Conservation (phyloP, 1,140 invertebrate genomes). For the Tetraneura akinire region DNA sequence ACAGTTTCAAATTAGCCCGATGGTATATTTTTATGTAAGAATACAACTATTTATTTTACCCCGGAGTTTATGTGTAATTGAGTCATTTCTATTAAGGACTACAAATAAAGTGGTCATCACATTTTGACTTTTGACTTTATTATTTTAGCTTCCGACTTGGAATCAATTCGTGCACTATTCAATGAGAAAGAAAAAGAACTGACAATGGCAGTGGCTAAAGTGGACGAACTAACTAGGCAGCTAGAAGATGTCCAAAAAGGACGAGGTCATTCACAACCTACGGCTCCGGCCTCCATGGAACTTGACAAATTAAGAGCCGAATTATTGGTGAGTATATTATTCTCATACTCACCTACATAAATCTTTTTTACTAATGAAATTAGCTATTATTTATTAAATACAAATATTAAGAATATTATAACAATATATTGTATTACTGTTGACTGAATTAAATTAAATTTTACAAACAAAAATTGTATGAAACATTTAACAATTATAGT, state of each 20-base stretch:
- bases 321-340: constrained; percentile 73
- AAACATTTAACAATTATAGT: no score
- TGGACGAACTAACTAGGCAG: constrained; percentile 91
- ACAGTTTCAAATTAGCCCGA: constrained; percentile 16
- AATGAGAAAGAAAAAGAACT: constrained; percentile 97
- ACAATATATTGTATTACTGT: no score
- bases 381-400: no score
- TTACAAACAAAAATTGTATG: no score
- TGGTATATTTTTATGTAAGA: neutral
- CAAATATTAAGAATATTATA: no score
- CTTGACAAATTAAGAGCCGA: constrained; percentile 87
- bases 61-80: neutral
- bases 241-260: constrained; percentile 83
- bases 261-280: constrained; percentile 61
- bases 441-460: no score
- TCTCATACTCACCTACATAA: no score
- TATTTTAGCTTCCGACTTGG: constrained; percentile 84
- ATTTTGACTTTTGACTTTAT: constrained; percentile 52
- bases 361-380: no score
- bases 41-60: neutral
- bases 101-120: neutral
- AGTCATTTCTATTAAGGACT: neutral
- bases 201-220: constrained; percentile 89
- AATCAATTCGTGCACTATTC: constrained; percentile 92
- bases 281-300: constrained; percentile 77